A percentile compares a stretch with the other conserved stretches of the same genome.
phyloP scores from a whole-genome alignment of 53 echinoderm and acorn worm species.

The Mesocentrotus franciscanus region DNA sequence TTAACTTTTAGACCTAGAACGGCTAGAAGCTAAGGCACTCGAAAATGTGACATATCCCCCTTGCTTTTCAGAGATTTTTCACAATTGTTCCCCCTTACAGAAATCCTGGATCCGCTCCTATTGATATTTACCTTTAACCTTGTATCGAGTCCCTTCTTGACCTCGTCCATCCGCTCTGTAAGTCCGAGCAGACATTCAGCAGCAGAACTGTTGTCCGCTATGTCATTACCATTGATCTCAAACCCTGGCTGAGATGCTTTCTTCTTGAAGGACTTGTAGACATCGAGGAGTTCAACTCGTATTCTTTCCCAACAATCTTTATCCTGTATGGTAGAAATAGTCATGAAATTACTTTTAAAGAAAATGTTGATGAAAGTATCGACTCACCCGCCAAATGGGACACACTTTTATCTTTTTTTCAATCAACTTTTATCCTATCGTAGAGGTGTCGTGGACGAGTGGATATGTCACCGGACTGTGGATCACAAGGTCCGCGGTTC shows the following conservation, averaged over 20 bases:
- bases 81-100: too few relatives aligned
- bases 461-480: too few relatives aligned
- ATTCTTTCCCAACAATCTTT: constrained; percentile 66
- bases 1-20: too few relatives aligned
- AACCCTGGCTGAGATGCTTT: neutral
- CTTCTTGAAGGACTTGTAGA: constrained; percentile 59
- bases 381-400: neutral
- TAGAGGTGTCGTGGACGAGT: too few relatives aligned
- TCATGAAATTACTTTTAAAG: neutral
- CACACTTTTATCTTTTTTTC: too few relatives aligned
- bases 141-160: constrained; percentile 53
- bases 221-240: constrained; percentile 56
- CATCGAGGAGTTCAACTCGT: constrained; percentile 52
- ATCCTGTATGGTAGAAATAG: neutral
- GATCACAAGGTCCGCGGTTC: too few relatives aligned
- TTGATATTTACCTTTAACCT: constrained; percentile 56
- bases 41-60: too few relatives aligned
- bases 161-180: constrained; percentile 43
- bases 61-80: too few relatives aligned
- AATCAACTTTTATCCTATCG: too few relatives aligned
- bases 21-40: too few relatives aligned
- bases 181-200: constrained; percentile 57
- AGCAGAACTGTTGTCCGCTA: constrained; percentile 38
- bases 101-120: neutral
- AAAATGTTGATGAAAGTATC: neutral